Evolutionary conservation across 2,888 invertebrate species (phyloP), one percentile per base, ranked within the genome.

Genomic region (Asteroscopus sphinx): DNA sequence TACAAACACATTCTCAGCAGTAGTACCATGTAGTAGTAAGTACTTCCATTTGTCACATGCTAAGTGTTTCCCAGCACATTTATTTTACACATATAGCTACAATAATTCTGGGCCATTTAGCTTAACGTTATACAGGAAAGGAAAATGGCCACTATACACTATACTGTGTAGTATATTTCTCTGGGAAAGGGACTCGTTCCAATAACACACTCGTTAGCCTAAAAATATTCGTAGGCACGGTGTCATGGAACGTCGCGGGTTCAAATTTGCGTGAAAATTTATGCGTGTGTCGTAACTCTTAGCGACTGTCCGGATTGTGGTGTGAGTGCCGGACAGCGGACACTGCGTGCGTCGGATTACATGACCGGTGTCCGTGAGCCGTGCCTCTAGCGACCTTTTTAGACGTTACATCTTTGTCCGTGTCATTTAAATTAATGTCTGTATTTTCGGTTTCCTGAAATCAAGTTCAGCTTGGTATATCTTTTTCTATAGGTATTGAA

Each of bases 191-290:
- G 33, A 12, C 32, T 36, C 45, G 36, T 35, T 45, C 45, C 41
- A 66, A 77, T 72, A 75, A 65, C 68, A 73, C 55, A 74, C 70
- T 77, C 73, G 76, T 82, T 81, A 81, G 72, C 49, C 67, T 72
- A 75, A 81, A 83, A 85, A 83, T 83, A 81, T 83, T 81, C 73
- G 55, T 65, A 45, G 46, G n/a, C 62, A 55, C 72, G 73, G 73
- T 70, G 70, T 72, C 66, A 60, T 41, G 67, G 52, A 77, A 76
- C 61, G 73, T 70, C 70, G 70, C 63, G 68, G 76, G 82, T 83
- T 87, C 82, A 85, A 85, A 89, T 79, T 85, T 82, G 83, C 81
- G 85, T 85, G 85, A 87, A 87, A 87, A 89, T 90, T 85, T 89
- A 89, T 85, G 88, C 80, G 75, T 73, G 68, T 78, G 82, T 85